A percentile compares a stretch with the other conserved stretches of the same genome.
phyloP scores from a whole-genome alignment of 2,888 invertebrate species.

The Tyria jacobaeae region DNA sequence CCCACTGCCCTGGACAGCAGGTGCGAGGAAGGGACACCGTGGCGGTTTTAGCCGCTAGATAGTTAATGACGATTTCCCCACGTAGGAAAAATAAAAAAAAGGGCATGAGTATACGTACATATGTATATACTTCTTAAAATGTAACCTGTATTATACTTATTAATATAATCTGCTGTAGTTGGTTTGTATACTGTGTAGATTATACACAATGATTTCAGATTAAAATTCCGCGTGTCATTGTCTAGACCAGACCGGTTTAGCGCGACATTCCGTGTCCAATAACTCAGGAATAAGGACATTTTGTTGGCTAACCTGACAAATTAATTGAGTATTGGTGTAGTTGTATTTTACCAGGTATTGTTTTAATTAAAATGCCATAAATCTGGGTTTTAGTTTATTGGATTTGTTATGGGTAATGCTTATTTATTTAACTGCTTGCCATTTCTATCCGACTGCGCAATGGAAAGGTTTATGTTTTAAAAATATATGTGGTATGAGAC shows the following conservation, averaged over 20 bases:
- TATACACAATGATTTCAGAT: constrained; percentile 29
- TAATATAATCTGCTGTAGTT: constrained; percentile 1
- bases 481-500: too few species aligned
- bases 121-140: too few species aligned
- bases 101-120: neutral
- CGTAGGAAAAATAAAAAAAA: too few species aligned
- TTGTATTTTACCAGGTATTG: constrained; percentile 29
- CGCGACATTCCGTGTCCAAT: constrained; percentile 57
- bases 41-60: too few species aligned
- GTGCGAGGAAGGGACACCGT: too few species aligned
- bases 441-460: too few species aligned
- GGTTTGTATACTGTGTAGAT: neutral
- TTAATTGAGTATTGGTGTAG: constrained; percentile 50
- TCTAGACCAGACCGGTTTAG: constrained; percentile 45
- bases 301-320: constrained; percentile 59
- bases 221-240: constrained; percentile 50
- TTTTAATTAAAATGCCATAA: constrained; percentile 36
- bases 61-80: too few species aligned
- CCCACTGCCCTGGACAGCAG: too few species aligned
- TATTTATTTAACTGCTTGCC: neutral
- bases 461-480: too few species aligned
- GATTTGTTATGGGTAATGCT: constrained; percentile 19
- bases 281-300: constrained; percentile 45
- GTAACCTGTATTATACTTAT: neutral
- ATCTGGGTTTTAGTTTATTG: constrained; percentile 29